phyloP scores from a whole-genome alignment of 1,140 invertebrate genomes.

The Drosophila subobscura region DNA sequence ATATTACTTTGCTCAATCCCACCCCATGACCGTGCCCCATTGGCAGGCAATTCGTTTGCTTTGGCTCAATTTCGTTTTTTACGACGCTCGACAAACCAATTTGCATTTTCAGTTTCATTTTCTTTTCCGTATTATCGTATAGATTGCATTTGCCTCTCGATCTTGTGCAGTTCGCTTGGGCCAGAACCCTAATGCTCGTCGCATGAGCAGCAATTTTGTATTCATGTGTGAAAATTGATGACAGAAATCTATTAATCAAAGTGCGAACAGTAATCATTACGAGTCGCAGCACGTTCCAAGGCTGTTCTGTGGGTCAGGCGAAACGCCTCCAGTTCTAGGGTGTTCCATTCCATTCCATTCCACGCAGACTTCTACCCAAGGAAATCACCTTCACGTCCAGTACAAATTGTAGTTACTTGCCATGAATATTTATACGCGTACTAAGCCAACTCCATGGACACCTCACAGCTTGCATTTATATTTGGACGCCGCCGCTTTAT shows the following conservation, averaged over 20 bases:
- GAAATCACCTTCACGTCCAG: constrained; percentile 40
- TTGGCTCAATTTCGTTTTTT: constrained; percentile 46
- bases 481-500: constrained; percentile 40
- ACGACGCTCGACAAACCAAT: constrained; percentile 38
- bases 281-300: constrained; percentile 36
- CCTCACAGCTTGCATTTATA: constrained; percentile 41
- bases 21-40: constrained; percentile 49
- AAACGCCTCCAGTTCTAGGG: neutral
- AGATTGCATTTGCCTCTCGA: constrained; percentile 51
- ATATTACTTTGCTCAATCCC: constrained; percentile 40
- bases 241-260: constrained; percentile 1
- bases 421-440: constrained; percentile 67
- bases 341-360: neutral
- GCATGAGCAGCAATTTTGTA: constrained; percentile 56
- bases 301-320: constrained; percentile 26
- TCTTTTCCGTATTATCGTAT: constrained; percentile 68
- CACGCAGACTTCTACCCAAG: constrained; percentile 39
- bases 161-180: constrained; percentile 8
- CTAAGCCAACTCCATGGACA: constrained; percentile 18
- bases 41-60: constrained; percentile 42
- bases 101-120: constrained; percentile 26
- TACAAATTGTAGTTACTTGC: constrained; percentile 47
- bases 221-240: constrained; percentile 50
- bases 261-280: neutral
- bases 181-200: constrained; percentile 35